Percentiles rank a stretch among this genome's conserved stretches.
Evolutionary conservation across 30 jellyfish, hydroid and myxozoan genomes (phyloP).

Genomic region (Cassiopea andromeda): DNA sequence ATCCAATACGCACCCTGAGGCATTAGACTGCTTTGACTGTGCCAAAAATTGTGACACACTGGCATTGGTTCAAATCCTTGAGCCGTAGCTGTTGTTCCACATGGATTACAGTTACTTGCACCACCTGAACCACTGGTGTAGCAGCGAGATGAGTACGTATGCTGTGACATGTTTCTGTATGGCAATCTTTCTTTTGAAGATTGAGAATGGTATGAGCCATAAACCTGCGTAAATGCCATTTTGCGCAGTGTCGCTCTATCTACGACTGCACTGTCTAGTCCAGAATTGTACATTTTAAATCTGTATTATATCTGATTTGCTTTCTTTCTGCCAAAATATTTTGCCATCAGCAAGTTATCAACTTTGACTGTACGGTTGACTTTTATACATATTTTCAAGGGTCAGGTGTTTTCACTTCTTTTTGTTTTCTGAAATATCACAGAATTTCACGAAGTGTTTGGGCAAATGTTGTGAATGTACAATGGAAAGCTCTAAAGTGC

Average conservation of each 20-base stretch:
- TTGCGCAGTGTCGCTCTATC: conserved; percentile 63
- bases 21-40: not conserved
- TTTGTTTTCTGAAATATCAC: not conserved
- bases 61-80: not conserved
- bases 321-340: not conserved
- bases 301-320: not conserved
- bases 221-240: conserved; percentile 49
- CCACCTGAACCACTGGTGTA: not conserved
- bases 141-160: conserved; percentile 24
- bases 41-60: not conserved
- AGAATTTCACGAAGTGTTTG: not conserved
- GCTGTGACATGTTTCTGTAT: conserved; percentile 22
- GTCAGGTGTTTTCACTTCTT: conserved; percentile 13
- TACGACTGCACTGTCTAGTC: conserved; percentile 6
- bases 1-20: conserved; percentile 34
- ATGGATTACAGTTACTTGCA: not conserved
- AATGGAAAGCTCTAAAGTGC: not conserved
- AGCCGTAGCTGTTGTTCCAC: not conserved
- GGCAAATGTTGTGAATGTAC: not conserved
- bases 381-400: not conserved
- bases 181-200: conserved; percentile 31
- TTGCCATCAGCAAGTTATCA: not conserved
- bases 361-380: conserved; percentile 4
- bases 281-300: conserved; percentile 31
- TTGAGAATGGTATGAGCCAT: conserved; percentile 21